phyloP scores from a whole-genome alignment of 2,888 invertebrate species.

The Lasioglossum figueresi region DNA sequence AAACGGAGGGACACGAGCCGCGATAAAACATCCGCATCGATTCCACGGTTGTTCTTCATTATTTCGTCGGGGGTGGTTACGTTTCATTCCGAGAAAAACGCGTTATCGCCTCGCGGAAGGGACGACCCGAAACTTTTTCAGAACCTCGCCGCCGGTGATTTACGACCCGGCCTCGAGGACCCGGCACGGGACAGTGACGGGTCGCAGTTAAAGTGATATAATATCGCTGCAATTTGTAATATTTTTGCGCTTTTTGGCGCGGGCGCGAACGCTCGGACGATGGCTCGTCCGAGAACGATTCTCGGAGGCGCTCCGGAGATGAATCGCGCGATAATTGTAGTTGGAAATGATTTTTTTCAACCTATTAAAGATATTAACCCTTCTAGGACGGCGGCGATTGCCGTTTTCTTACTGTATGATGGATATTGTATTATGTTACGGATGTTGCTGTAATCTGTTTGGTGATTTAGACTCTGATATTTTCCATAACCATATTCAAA shows the following conservation, averaged over 20 bases:
- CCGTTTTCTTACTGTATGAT: too few species aligned
- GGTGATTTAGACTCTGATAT: too few species aligned
- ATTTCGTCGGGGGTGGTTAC: not conserved
- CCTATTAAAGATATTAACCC: too few species aligned
- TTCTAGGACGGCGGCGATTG: too few species aligned
- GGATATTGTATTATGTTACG: too few species aligned
- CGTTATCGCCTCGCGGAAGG: not conserved
- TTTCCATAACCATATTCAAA: too few species aligned
- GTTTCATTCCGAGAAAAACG: not conserved
- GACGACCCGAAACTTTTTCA: conserved; percentile 28
- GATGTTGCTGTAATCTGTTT: too few species aligned
- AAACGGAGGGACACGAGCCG: not conserved
- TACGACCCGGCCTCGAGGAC: conserved; percentile 34
- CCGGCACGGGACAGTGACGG: not conserved
- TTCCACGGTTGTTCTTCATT: conserved; percentile 10
- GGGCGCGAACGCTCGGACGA: not conserved
- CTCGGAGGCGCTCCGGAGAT: not conserved
- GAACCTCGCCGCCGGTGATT: conserved; percentile 33
- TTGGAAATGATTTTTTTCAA: not conserved
- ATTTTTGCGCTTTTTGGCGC: not conserved
- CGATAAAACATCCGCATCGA: not conserved
- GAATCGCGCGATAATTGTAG: not conserved
- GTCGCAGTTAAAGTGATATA: conserved; percentile 29
- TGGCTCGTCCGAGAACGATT: conserved; percentile 20
- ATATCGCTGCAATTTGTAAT: conserved; percentile 25